phyloP scores from a whole-genome alignment of 1,140 invertebrate genomes.

The Coenobita brevimanus region DNA sequence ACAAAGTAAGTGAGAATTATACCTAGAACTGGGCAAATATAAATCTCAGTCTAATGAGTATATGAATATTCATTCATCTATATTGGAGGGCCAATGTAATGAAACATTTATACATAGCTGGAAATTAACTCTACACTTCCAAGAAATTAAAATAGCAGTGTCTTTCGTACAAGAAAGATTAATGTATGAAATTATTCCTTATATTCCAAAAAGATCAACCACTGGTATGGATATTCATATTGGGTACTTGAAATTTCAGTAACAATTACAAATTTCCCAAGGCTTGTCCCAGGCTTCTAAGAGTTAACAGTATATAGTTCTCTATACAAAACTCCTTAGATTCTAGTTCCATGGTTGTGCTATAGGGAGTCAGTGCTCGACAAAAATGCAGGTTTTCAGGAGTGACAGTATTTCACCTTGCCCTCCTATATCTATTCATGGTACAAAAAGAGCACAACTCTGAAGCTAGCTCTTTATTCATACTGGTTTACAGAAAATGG shows the following conservation, averaged over 20 bases:
- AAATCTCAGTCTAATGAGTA: slow-evolving; percentile 53
- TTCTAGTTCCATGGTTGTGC: neutral
- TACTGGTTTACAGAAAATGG: slow-evolving; percentile 26
- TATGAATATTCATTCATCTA: slow-evolving; percentile 54
- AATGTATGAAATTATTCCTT: slow-evolving; percentile 45
- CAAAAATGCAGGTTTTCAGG: slow-evolving; percentile 14
- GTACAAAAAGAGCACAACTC: neutral
- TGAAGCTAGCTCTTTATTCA: neutral
- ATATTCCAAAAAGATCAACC: slow-evolving; percentile 29
- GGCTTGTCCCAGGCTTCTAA: slow-evolving; percentile 19
- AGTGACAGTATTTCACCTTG: slow-evolving; percentile 20
- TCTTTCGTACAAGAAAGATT: slow-evolving; percentile 55
- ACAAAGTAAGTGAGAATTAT: slow-evolving; percentile 47
- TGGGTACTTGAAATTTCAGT: slow-evolving; percentile 56
- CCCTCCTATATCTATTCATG: neutral
- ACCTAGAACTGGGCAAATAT: slow-evolving; percentile 50
- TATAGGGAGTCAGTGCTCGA: slow-evolving; percentile 27
- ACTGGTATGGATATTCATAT: slow-evolving; percentile 46
- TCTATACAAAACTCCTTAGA: slow-evolving; percentile 47
- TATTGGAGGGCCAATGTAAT: slow-evolving; percentile 42
- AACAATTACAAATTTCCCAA: slow-evolving; percentile 50
- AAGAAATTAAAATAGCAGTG: slow-evolving; percentile 51
- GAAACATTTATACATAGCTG: slow-evolving; percentile 52
- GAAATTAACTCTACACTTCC: slow-evolving; percentile 34
- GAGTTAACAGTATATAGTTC: slow-evolving; percentile 10